Evolutionary conservation across 2,888 invertebrate species (phyloP).

Genomic region (Gari tellinella): DNA sequence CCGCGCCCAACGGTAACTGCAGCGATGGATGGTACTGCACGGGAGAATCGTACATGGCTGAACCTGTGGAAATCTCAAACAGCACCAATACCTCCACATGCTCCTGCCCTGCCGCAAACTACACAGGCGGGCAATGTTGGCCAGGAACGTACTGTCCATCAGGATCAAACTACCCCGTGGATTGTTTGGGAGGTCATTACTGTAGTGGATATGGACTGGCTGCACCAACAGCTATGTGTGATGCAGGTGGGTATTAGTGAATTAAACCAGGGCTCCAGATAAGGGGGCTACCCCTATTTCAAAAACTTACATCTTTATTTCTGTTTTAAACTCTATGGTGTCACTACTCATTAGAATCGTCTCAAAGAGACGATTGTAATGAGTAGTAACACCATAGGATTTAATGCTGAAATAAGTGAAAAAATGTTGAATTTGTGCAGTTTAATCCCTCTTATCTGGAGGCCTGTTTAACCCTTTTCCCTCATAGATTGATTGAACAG

Average conservation of each 20-base stretch:
- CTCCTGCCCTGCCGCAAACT: conserved; percentile 78
- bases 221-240: conserved; percentile 76
- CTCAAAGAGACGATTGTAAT: too few relatives aligned
- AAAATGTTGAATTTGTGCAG: too few relatives aligned
- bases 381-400: too few relatives aligned
- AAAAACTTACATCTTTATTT: too few relatives aligned
- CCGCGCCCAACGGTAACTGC: conserved; percentile 77
- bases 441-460: too few relatives aligned
- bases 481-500: too few relatives aligned
- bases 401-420: too few relatives aligned
- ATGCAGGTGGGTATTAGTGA: conserved; percentile 64
- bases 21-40: conserved; percentile 81
- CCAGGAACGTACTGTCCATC: conserved; percentile 81
- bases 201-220: conserved; percentile 75
- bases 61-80: conserved; percentile 72
- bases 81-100: conserved; percentile 72
- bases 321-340: too few relatives aligned
- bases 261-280: too few relatives aligned
- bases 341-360: too few relatives aligned
- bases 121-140: conserved; percentile 82
- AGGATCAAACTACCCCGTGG: conserved; percentile 76
- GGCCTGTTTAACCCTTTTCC: too few relatives aligned
- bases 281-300: too few relatives aligned
- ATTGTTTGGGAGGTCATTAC: conserved; percentile 79
- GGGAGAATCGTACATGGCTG: conserved; percentile 74